Percentiles rank a stretch among this genome's conserved stretches.
Conservation (phyloP, 2,888 invertebrate species). For the Parascotia fuliginaria region DNA sequence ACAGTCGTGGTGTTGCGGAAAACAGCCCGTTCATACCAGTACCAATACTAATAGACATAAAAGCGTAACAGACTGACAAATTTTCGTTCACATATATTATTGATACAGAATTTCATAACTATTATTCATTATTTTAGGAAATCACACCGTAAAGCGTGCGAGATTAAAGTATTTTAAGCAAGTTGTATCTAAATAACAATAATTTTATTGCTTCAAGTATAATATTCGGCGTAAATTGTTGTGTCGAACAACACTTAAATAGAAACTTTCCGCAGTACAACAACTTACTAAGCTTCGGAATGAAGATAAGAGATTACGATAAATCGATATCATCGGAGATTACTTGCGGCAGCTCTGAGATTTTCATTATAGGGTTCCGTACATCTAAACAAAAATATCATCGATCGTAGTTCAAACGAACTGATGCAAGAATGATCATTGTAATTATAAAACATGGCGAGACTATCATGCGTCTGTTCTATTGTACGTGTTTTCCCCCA, state of each 20-base stretch:
- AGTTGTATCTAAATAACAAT: conserved; percentile 28
- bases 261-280: conserved; percentile 17
- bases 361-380: conserved; percentile 2
- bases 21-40: too few relatives aligned
- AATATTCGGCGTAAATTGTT: conserved; percentile 8
- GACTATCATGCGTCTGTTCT: too few relatives aligned
- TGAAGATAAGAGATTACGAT: conserved; percentile 7
- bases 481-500: too few relatives aligned
- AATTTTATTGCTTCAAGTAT: conserved; percentile 18
- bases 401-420: neutral
- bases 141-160: conserved; percentile 10
- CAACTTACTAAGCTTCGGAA: conserved; percentile 11
- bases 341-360: conserved; percentile 2
- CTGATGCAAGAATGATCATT: neutral
- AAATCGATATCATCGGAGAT: conserved; percentile 11
- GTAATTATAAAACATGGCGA: too few relatives aligned
- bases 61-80: too few relatives aligned
- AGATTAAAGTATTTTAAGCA: conserved; percentile 25
- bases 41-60: too few relatives aligned
- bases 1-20: too few relatives aligned
- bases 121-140: conserved; percentile 16
- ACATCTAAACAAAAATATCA: neutral
- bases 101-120: too few relatives aligned
- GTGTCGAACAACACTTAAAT: conserved; percentile 26
- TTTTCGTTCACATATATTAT: too few relatives aligned